Conservation (phyloP, 2,113 vertebrate genomes). For the Aix galericulata region DNA sequence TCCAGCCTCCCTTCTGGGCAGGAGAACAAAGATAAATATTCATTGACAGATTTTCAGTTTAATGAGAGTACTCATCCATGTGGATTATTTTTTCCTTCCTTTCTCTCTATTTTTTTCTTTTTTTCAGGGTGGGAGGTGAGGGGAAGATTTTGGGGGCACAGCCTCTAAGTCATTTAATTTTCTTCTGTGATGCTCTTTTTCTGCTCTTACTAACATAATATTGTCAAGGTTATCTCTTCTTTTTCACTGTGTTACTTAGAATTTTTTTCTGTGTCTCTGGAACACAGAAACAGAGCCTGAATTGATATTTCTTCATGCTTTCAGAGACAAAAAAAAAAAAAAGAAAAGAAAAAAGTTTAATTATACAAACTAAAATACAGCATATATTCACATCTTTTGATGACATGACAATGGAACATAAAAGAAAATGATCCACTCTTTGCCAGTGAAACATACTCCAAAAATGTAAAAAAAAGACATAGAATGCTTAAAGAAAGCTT, state of each 20-base stretch:
- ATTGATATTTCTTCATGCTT: neutral
- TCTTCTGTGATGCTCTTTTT: neutral
- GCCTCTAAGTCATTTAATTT: neutral
- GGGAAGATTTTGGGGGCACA: neutral
- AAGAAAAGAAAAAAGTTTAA: neutral
- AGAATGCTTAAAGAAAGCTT: neutral
- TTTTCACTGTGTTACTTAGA: neutral
- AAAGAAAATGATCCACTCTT: neutral
- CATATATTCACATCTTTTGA: neutral
- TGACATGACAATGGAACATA: neutral
- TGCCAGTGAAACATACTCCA: neutral
- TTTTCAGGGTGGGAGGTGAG: too few species aligned
- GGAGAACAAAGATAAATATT: constrained; percentile 43
- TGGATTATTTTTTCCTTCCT: neutral
- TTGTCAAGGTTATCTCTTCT: neutral
- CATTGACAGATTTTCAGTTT: constrained; percentile 13
- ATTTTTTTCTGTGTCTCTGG: neutral
- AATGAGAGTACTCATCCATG: constrained; percentile 6
- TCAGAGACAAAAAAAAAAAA: neutral
- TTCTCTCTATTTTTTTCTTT: neutral
- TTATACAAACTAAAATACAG: neutral
- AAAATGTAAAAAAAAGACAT: neutral
- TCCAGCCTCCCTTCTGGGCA: neutral
- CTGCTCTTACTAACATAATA: neutral
- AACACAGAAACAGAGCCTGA: neutral